These are phyloP conservation scores for Rhinella marina DNA, from an alignment of 2,797 vertebrate genomes.

Conservation along the genomic window DNA sequence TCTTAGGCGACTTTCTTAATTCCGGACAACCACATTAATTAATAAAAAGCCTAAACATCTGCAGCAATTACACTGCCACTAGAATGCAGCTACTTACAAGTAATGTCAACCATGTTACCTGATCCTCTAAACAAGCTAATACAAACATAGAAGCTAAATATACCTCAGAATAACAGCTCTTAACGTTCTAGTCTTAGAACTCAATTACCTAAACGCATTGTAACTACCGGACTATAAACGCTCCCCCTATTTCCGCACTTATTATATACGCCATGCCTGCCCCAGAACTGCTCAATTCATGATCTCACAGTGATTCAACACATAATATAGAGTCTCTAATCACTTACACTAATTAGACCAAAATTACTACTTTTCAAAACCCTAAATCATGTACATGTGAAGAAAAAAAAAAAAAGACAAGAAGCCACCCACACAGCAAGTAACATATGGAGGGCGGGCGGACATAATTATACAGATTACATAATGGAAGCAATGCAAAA, in stretches of 20 bases:
- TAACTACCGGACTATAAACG: conserved; percentile 23
- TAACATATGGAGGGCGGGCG: conserved; percentile 10
- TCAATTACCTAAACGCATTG: conserved; percentile 19
- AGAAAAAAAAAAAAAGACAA: conserved; percentile 20
- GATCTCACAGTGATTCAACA: conserved; percentile 10
- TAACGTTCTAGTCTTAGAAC: neutral
- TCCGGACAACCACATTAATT: too few relatives aligned
- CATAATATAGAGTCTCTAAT: conserved; percentile 34
- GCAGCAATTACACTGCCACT: neutral
- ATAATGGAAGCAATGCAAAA: conserved; percentile 18
- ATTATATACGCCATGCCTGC: conserved; percentile 26
- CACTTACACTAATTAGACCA: conserved; percentile 41
- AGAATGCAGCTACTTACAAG: neutral
- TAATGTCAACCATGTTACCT: conserved; percentile 1
- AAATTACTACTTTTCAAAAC: conserved; percentile 45
- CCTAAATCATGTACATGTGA: neutral
- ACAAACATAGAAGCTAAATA: neutral
- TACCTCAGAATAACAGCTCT: neutral
- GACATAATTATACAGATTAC: neutral
- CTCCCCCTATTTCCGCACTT: conserved; percentile 14
- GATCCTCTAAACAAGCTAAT: neutral
- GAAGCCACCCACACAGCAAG: conserved; percentile 31
- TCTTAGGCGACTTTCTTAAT: too few relatives aligned
- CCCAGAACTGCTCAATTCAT: conserved; percentile 28
- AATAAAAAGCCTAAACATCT: neutral